Percentiles rank a stretch among this genome's conserved stretches.
Conservation (phyloP, 1,140 invertebrate species). For the Zaprionus tsacasi region DNA sequence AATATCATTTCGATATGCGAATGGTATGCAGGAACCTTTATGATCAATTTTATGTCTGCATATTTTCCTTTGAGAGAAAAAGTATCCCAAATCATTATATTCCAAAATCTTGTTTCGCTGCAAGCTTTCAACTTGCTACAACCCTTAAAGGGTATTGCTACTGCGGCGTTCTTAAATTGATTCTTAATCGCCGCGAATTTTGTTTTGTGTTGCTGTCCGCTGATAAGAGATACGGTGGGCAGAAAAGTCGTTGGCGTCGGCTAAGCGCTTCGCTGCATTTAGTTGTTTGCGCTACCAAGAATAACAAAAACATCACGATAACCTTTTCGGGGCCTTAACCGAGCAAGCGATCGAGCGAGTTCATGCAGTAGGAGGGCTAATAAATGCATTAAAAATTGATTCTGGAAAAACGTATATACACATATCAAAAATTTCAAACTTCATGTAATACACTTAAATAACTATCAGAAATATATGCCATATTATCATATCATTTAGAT, state of each 20-base stretch:
- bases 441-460: neutral
- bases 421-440: neutral
- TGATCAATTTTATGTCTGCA: too few species aligned
- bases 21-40: too few species aligned
- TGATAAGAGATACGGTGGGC: constrained; percentile 46
- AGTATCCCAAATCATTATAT: neutral
- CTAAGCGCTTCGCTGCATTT: constrained; percentile 13
- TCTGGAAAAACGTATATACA: neutral
- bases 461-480: too few species aligned
- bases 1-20: neutral
- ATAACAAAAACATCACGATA: constrained; percentile 50
- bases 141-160: neutral
- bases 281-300: constrained; percentile 18
- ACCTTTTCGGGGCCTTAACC: constrained; percentile 45
- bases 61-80: too few species aligned
- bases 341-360: neutral
- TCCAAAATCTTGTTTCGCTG: neutral
- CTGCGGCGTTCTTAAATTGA: neutral
- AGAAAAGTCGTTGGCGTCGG: constrained; percentile 19
- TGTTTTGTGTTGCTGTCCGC: constrained; percentile 32
- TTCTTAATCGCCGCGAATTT: neutral
- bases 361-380: constrained; percentile 26
- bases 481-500: neutral
- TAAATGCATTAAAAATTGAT: constrained; percentile 19
- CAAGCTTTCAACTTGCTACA: neutral